Conservation (phyloP, 2,888 invertebrate genomes). For the Trichopoda pennipes region DNA sequence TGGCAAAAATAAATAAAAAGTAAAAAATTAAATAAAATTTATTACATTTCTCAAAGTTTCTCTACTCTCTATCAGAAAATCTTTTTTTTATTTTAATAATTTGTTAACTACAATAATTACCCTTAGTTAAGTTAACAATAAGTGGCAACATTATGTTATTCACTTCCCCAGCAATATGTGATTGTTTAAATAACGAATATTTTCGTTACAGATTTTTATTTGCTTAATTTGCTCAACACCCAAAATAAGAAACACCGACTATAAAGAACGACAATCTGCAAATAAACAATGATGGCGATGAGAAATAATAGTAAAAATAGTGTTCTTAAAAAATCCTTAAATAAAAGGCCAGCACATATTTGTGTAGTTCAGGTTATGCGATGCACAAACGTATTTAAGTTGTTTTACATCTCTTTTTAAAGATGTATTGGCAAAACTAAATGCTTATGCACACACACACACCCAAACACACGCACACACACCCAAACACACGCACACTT, state of each 20-base stretch:
- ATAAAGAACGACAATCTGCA: slow-evolving; percentile 53
- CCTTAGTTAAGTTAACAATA: not conserved
- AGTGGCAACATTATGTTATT: slow-evolving; percentile 21
- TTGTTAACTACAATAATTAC: too few species aligned
- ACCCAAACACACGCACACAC: slow-evolving; percentile 14
- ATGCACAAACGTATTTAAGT: slow-evolving; percentile 34
- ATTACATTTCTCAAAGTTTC: too few species aligned
- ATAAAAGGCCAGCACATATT: slow-evolving; percentile 2
- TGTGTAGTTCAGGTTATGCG: not conserved
- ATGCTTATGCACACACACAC: slow-evolving; percentile 13
- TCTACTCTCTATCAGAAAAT: too few species aligned
- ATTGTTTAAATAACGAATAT: slow-evolving; percentile 41
- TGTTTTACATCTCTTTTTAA: slow-evolving; percentile 43
- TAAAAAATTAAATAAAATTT: too few species aligned
- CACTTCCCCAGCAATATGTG: slow-evolving; percentile 25
- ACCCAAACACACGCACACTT: slow-evolving; percentile 4
- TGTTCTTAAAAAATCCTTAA: slow-evolving; percentile 52
- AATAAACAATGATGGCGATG: slow-evolving; percentile 44
- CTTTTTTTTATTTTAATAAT: not conserved
- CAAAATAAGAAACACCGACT: slow-evolving; percentile 14
- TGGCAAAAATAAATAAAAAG: too few species aligned
- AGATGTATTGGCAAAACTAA: slow-evolving; percentile 42
- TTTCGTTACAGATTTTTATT: slow-evolving; percentile 48
- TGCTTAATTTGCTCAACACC: slow-evolving; percentile 17
- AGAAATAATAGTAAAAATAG: slow-evolving; percentile 48